Evolutionary conservation across 2,888 invertebrate species (phyloP), one percentile per base, ranked within the genome.

Genomic region (Steinernema hermaphroditum): DNA sequence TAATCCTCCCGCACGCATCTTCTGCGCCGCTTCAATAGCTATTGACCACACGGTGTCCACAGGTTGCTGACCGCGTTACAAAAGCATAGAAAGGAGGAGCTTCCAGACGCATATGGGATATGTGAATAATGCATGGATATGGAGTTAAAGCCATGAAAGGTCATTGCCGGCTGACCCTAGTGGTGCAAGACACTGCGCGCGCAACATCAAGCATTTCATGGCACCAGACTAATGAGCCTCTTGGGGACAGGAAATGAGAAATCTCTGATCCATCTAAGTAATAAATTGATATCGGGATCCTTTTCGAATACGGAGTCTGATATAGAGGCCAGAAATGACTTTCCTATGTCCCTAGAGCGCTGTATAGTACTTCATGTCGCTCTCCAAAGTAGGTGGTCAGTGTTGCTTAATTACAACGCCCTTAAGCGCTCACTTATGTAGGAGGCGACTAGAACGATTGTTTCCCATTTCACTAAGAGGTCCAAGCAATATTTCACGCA

Each of bases 221-320:
- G 9, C 22, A 29, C 16, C 62, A 29, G 27, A 12, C 12, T 62
- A 62, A 62, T 62, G 62, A 62, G 62, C 6, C 62, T 29, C 62
- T 62, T 62, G 62, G 62, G 62, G 16, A 29, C 50, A 22, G 62
- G 62, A 62, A 62, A 62, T 62, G 62, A 62, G 62, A 62, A 62
- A 62, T 62, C 62, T 62, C 62, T 62, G 62, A 62, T 62, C 62
- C 1, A 32, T 16, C 32, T 27, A 8, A 29, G 27, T 14, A 62
- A 46, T 46, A 19, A 16, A 46, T 46, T 9, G 22, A 46, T 46
- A 46, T 6, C 22, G 22, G n/a, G 9, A n/a, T 19, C 46, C 16
- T 46, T 19, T 46, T 6, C 9, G 22, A 46, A 46, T n/a, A 46
- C 22, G 46, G 22, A 46, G 46, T 6, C 16, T 16, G 46, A 46